Percentiles rank a stretch among this genome's conserved stretches.
These are phyloP conservation scores for Aphidius colemani DNA, from an alignment of 2,888 invertebrate species.

Conservation along the genomic window DNA sequence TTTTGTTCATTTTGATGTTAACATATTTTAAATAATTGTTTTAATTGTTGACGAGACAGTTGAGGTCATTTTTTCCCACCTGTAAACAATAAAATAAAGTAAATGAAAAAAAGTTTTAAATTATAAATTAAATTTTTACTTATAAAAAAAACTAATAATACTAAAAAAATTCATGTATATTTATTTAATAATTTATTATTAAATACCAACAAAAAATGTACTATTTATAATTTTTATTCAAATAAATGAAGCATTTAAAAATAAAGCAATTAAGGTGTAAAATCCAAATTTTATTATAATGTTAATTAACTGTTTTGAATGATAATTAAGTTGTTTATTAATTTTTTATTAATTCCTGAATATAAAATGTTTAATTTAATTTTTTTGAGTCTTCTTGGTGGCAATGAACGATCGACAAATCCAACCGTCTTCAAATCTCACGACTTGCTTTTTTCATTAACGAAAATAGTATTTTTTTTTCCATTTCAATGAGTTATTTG, in stretches of 20 bases:
- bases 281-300: conserved; percentile 24
- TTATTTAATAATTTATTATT: background rate
- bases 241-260: conserved; percentile 2
- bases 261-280: too few relatives aligned
- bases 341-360: background rate
- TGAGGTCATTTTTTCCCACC: conserved; percentile 39
- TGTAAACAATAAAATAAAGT: conserved; percentile 18
- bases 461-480: conserved; percentile 10
- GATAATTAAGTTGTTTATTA: background rate
- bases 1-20: conserved; percentile 7
- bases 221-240: background rate
- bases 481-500: background rate
- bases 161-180: too few relatives aligned
- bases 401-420: conserved; percentile 30
- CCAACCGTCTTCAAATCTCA: conserved; percentile 38
- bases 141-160: conserved; percentile 1
- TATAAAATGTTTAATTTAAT: background rate
- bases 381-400: too few relatives aligned
- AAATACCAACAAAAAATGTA: background rate
- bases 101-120: background rate
- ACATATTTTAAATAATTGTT: conserved; percentile 9
- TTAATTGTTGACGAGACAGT: background rate
- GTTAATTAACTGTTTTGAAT: conserved; percentile 13
- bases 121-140: background rate
- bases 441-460: conserved; percentile 29